Evolutionary conservation across 2,113 vertebrate genomes (phyloP), one percentile per base, ranked within the genome.

Genomic region (Heterotilapia buettikoferi): DNA sequence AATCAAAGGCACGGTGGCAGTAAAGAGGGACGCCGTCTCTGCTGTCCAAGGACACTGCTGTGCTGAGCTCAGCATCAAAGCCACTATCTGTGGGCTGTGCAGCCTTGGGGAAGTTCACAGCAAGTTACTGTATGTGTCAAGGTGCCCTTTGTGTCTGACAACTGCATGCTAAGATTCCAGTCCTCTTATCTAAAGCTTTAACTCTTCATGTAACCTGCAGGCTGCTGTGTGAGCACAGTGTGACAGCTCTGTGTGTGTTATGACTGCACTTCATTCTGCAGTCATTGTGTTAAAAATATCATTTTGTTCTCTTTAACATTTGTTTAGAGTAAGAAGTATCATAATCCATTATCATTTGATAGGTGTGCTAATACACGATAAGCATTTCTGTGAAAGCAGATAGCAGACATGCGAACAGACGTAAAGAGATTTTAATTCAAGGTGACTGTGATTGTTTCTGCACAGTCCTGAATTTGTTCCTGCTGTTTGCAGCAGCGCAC

Each of bases 111-210:
- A 85, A 83, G 92, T 93, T 94, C 94, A 89, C 94, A 88, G 86
- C 16, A 71, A 89, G 85, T 90, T 85, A 59, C 84, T 92, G 88
- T 89, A 92, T 94, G 92, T 95, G 94, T 95, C 94, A 95, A 93
- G 93, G 94, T 95, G 94, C 93, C 94, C 94, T 89, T 87, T 92
- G 86, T 81, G 85, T 89, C 89, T 93, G 94, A 90, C 92, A 94
- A 90, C 92, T 89, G 78, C 79, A 52, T 29, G 88, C 84, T 90
- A 91, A 94, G 86, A 95, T 94, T 94, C 84, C 89, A 59, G 40
- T 88, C 80, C 84, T 38, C 73, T 84, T 84, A 92, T 87, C 85
- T 86, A 16, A 86, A 88, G 88, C 57, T 85, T 90, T 45, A 90
- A 83, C 71, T 84, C 80, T 83, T 80, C 26, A 38, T 24, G 33